Conservation (phyloP, 1,140 invertebrate genomes). For the Cydia amplana region DNA sequence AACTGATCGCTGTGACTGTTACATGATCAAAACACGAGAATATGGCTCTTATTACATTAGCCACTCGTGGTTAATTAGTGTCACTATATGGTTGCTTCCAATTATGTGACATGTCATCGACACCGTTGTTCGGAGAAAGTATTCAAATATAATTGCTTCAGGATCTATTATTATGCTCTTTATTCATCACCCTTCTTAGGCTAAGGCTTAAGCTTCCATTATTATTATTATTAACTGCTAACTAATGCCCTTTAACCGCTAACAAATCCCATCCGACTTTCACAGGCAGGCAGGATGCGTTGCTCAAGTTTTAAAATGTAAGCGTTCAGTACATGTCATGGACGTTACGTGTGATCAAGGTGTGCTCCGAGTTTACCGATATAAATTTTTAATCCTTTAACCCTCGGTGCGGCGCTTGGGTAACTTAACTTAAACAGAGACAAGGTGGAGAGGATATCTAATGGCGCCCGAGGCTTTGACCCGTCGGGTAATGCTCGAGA, state of each 20-base stretch:
- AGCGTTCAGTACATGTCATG: no score
- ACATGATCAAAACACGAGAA: conserved; percentile 11
- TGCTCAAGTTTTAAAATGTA: no score
- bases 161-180: no score
- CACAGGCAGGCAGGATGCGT: no score
- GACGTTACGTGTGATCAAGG: neutral
- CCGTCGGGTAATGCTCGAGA: conserved; percentile 18
- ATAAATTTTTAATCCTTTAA: neutral
- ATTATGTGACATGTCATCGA: neutral
- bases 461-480: neutral
- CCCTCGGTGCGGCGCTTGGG: neutral
- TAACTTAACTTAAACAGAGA: neutral
- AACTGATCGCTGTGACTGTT: neutral
- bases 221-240: no score
- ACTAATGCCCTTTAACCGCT: no score
- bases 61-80: neutral
- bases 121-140: neutral
- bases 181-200: no score
- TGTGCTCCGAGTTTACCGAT: no score
- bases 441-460: neutral
- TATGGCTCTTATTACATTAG: neutral
- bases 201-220: no score
- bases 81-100: neutral
- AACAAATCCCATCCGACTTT: no score
- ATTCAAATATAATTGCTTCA: neutral